Conservation (phyloP, 2,888 invertebrate species). For the Hetaerina titia region DNA sequence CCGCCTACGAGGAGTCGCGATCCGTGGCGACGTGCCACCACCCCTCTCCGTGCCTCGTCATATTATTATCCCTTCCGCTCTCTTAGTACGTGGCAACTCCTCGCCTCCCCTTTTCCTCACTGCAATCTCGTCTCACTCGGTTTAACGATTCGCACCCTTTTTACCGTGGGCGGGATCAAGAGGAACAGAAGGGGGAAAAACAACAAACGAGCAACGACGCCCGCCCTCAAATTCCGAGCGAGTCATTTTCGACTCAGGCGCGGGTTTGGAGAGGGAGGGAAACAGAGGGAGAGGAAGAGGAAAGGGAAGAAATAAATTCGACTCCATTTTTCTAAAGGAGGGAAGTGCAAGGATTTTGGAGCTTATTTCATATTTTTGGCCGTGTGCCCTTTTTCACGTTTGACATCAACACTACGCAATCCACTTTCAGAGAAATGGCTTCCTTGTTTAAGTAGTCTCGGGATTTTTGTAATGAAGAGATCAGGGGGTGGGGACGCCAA, state of each 20-base stretch:
- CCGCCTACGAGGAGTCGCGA: too few relatives aligned
- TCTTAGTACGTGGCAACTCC: background rate
- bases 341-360: background rate
- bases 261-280: background rate
- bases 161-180: background rate
- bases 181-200: background rate
- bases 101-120: background rate
- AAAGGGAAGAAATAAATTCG: background rate
- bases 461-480: background rate
- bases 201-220: background rate
- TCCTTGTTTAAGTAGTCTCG: background rate
- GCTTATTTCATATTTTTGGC: background rate
- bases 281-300: background rate
- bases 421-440: background rate
- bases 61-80: too few relatives aligned
- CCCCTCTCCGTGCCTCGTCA: too few relatives aligned
- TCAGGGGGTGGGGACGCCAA: background rate
- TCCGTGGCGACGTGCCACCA: too few relatives aligned
- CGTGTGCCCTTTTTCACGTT: conserved; percentile 2
- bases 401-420: background rate
- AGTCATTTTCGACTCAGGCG: background rate
- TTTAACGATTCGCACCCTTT: background rate
- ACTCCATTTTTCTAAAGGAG: background rate
- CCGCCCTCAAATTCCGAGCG: background rate
- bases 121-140: background rate